phyloP scores from a whole-genome alignment of 2,113 vertebrate genomes.

The Anseranas semipalmata region DNA sequence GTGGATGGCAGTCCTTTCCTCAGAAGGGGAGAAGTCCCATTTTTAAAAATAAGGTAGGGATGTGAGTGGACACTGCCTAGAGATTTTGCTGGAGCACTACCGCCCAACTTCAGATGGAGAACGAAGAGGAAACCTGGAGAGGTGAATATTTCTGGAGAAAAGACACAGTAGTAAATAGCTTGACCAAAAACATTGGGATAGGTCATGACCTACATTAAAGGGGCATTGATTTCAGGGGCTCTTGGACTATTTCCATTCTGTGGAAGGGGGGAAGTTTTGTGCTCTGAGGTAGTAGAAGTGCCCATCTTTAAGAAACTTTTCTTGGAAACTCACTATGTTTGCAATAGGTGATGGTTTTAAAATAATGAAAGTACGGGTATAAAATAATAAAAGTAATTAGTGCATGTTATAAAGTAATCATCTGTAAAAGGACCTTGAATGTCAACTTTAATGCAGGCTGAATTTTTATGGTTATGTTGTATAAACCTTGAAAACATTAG shows the following conservation, averaged over 20 bases:
- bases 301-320: background rate
- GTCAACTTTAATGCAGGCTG: background rate
- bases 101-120: background rate
- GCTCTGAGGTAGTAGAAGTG: background rate
- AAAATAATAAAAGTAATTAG: slow-evolving; percentile 19
- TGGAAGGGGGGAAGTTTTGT: background rate
- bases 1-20: background rate
- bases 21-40: background rate
- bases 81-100: background rate
- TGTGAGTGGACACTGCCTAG: background rate
- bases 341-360: background rate
- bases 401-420: background rate
- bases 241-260: background rate
- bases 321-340: background rate
- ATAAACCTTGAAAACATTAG: slow-evolving; percentile 23
- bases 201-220: background rate
- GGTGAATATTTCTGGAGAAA: background rate
- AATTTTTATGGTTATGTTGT: slow-evolving; percentile 15
- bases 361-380: background rate
- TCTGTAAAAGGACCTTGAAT: background rate
- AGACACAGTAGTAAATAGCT: background rate
- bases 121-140: background rate
- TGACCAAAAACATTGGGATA: background rate
- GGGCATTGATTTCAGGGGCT: background rate
- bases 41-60: background rate